Conservation (phyloP, 64 coral and sea anemone genomes). For the Pocillopora damicornis region DNA sequence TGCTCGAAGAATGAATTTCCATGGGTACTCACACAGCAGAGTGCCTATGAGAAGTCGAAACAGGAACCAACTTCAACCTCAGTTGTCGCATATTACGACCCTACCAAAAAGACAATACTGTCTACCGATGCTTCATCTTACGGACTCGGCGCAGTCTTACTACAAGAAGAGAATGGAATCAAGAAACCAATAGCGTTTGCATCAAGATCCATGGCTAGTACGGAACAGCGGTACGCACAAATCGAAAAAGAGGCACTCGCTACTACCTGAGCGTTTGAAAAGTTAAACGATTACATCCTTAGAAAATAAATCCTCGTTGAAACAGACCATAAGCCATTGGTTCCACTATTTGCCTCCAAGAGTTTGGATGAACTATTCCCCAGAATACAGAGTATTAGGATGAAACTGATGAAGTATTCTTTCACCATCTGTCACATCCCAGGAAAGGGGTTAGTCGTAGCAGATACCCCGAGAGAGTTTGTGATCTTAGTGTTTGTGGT, state of each 20-base stretch:
- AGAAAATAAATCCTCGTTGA: constrained; percentile 22
- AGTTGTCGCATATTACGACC: neutral
- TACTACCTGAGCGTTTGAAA: constrained; percentile 2
- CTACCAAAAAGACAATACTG: neutral
- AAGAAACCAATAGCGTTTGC: constrained; percentile 6
- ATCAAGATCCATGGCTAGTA: constrained; percentile 18
- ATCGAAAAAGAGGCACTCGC: constrained; percentile 40
- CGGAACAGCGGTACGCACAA: constrained; percentile 22
- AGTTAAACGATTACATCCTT: constrained; percentile 22
- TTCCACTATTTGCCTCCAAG: neutral
- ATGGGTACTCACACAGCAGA: neutral
- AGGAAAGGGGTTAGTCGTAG: neutral
- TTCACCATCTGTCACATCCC: neutral
- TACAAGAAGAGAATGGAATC: neutral
- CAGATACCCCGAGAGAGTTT: neutral
- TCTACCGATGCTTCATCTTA: neutral
- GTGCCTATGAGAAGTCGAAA: neutral
- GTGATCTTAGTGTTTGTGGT: too few relatives aligned
- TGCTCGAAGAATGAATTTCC: neutral
- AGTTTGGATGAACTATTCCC: constrained; percentile 24
- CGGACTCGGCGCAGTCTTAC: constrained; percentile 1
- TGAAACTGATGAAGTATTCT: constrained; percentile 2
- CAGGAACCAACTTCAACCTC: neutral
- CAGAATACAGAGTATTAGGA: constrained; percentile 21
- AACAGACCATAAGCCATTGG: constrained; percentile 7